Evolutionary conservation across 2,888 invertebrate species (phyloP), one percentile per base, ranked within the genome.

Genomic region (Mesorhabditis spiculigera): DNA sequence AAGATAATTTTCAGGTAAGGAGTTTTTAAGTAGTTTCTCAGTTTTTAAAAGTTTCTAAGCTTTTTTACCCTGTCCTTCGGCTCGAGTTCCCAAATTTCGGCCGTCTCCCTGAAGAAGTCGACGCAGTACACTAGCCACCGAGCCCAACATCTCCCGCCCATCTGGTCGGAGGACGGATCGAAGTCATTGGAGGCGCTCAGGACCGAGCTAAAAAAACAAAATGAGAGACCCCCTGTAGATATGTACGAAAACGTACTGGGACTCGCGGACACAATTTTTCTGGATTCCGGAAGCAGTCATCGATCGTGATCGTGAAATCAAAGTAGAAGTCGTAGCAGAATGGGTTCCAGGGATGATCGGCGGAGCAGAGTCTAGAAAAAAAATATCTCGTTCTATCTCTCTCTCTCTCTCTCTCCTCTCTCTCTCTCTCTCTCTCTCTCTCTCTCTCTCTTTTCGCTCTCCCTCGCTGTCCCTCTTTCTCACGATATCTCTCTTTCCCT

Each of bases 161-260:
- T 50, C n/a, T n/a, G 58, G n/a, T 50, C n/a, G 58, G 10, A 10
- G 58, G n/a, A 50, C n/a, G 58, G 58, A 50, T 50, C n/a, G 58
- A 50, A 50, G 58, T 50, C 58, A 50, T n/a, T 50, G 8, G 58
- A 10, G n/a, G 58, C 58, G n/a, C 58, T 50, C 10, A 50, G n/a
- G n/a, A 50, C 58, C 58, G 10, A n/a, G 10, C 58, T 50, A 50
- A 50, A 50, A 50, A 50, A 13, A n/a, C 8, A 50, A 50, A 50
- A 28, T 1, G 28, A 28, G 28, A 28, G 28, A 28, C 28, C 28
- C 28, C 28, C 28, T 28, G 28, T 28, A 28, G 28, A 28, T 28
- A 28, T 28, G 28, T 28, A 28, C 28, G 28, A 28, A 50, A 50
- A 50, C 58, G n/a, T 50, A 50, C 58, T n/a, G 58, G 58, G 8